Percentiles rank a stretch among this genome's conserved stretches.
Evolutionary conservation across 2,113 vertebrate species (phyloP).

Genomic region (Hystrix brachyura): DNA sequence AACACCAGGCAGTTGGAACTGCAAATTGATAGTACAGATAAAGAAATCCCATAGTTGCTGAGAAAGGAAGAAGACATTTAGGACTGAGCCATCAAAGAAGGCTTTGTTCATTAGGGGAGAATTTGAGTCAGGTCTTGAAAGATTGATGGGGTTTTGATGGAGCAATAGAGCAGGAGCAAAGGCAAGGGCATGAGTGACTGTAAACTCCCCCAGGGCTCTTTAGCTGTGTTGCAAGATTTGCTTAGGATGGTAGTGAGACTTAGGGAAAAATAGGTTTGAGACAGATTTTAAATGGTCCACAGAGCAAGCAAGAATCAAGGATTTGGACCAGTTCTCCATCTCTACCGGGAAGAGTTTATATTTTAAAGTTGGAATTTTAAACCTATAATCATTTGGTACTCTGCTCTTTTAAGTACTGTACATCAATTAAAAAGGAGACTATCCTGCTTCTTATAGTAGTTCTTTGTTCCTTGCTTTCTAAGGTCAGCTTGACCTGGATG

Average conservation of each 20-base stretch:
- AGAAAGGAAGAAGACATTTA: constrained; percentile 52
- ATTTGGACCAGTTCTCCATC: not conserved
- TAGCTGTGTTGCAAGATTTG: not conserved
- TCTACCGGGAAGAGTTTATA: not conserved
- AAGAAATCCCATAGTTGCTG: constrained; percentile 30
- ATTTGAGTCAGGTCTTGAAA: constrained; percentile 23
- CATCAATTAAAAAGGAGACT: not conserved
- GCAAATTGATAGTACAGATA: constrained; percentile 26
- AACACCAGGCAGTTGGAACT: constrained; percentile 44
- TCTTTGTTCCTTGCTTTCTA: constrained; percentile 61
- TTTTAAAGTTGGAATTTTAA: constrained; percentile 47
- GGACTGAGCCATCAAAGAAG: constrained; percentile 16
- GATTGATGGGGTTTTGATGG: not conserved
- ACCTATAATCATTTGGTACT: constrained; percentile 32
- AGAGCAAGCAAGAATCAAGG: not conserved
- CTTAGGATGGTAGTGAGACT: not conserved
- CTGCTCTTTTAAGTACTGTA: constrained; percentile 19
- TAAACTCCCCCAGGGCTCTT: not conserved
- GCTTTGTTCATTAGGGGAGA: constrained; percentile 47
- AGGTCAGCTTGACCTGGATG: constrained; percentile 57
- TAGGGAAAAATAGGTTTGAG: not conserved
- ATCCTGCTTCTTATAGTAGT: constrained; percentile 37
- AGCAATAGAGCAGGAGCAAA: not conserved
- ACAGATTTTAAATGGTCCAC: constrained; percentile 28
- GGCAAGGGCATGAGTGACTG: not conserved